These are phyloP conservation scores for Tringa solitaria DNA, from an alignment of 2,113 vertebrate species.

Conservation along the genomic window DNA sequence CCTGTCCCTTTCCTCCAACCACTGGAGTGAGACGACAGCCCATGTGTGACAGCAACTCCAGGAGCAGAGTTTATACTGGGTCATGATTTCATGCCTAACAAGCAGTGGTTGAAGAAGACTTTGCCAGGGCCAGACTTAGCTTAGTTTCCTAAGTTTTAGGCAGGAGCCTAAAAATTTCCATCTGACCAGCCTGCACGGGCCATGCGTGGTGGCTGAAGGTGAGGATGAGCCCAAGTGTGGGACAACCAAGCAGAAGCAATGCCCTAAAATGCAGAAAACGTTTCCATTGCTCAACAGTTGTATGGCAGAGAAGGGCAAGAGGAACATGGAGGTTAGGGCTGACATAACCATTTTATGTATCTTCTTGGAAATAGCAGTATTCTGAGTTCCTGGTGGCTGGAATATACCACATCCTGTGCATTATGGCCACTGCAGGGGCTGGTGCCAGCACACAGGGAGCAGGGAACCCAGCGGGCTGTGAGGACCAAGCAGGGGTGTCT, in stretches of 20 bases:
- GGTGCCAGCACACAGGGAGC: background rate
- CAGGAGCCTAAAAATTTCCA: background rate
- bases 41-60: fast-evolving
- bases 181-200: background rate
- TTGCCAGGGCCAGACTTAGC: background rate
- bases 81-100: background rate
- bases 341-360: background rate
- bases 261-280: fast-evolving
- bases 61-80: background rate
- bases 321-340: background rate
- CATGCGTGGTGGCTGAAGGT: background rate
- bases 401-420: background rate
- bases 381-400: background rate
- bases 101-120: background rate
- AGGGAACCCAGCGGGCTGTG: background rate
- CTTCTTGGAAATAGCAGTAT: background rate
- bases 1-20: background rate
- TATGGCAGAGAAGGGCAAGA: background rate
- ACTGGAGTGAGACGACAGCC: background rate
- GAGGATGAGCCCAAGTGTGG: background rate
- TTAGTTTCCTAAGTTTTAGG: background rate
- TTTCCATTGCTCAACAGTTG: background rate
- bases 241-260: fast-evolving
- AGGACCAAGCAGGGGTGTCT: background rate
- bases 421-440: background rate